Percentiles rank a stretch among this genome's conserved stretches.
Evolutionary conservation across 2,888 invertebrate genomes (phyloP).

Genomic region (Chorisops tibialis): DNA sequence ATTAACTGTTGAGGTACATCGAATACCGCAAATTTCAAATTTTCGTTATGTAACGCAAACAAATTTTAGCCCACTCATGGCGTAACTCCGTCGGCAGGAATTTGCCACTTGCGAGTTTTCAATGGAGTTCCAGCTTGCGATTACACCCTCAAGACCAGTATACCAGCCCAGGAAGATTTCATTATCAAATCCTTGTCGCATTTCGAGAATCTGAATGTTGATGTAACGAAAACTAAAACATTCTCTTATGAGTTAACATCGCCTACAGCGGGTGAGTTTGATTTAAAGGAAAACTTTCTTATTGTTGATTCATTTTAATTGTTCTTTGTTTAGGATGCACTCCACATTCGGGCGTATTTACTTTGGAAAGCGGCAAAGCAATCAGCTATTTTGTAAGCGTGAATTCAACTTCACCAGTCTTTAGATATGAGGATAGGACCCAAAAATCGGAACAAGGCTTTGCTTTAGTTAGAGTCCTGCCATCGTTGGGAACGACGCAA

Average conservation of each 20-base stretch:
- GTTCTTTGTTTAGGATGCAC: slow-evolving; percentile 3
- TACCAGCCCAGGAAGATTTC: slow-evolving; percentile 33
- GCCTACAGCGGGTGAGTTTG: not conserved
- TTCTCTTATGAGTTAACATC: not conserved
- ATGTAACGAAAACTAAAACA: slow-evolving; percentile 25
- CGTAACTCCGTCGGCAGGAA: slow-evolving; percentile 57
- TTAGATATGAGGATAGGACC: not conserved
- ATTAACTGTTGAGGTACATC: slow-evolving; percentile 64
- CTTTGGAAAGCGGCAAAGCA: slow-evolving; percentile 12
- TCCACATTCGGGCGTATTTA: not conserved
- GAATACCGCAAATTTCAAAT: not conserved
- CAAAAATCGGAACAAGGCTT: slow-evolving; percentile 13
- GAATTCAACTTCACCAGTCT: not conserved
- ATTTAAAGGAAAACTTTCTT: not conserved
- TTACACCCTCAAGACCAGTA: slow-evolving; percentile 40
- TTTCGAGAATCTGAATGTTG: slow-evolving; percentile 40
- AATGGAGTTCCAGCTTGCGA: slow-evolving; percentile 59
- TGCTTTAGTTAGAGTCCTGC: not conserved
- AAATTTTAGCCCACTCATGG: slow-evolving; percentile 52
- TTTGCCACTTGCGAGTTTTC: slow-evolving; percentile 67
- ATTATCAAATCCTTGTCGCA: slow-evolving; percentile 34
- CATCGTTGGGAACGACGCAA: not conserved
- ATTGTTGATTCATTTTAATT: too few relatives aligned
- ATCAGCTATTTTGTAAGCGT: slow-evolving; percentile 22
- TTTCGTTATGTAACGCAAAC: not conserved